Evolutionary conservation across 1,140 invertebrate genomes (phyloP), one percentile per base, ranked within the genome.

Genomic region (Megalonaias nervosa): DNA sequence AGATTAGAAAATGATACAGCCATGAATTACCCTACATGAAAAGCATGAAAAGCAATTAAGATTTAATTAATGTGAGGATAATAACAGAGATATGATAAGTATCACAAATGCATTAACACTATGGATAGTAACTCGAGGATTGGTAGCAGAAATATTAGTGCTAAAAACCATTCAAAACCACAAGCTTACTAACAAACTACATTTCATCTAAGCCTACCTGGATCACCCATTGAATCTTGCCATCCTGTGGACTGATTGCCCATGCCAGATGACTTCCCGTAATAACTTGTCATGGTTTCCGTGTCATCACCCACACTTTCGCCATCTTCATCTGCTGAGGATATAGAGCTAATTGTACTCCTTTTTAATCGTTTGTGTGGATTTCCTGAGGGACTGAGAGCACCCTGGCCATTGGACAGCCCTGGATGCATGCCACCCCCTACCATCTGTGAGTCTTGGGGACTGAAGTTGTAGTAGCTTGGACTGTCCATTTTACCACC

Each of bases 401-500:
- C 77, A 48, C 83, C 75, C 79, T 86, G 85, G 62, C 88, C 85
- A 77, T 87, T 87, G 60, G 94, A 81, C 72, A 88, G 76, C 31
- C 82, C 80, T 57, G 75, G 81, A 77, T 85, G 81, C 69, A 83
- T 80, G 74, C 82, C 74, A 38, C 74, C 79, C 19, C 83, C 84
- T 78, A 87, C 82, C 62, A 80, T 81, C 61, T 82, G 82, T 11
- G 79, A 81, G 70, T 86, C 92, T 75, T 94, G 93, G 82, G 96
- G 95, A 92, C 97, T 97, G 92, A 96, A 97, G 86, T 95, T 97
- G 92, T 95, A 97, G 92, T 98, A 98, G 91, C 97, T 93, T 83
- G 95, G 94, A 97, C 97, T 92, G 97, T 94, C 93, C 97, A 98
- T 89, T 97, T 97, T 88, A 71, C 81, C 81, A 23, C 82, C 80